phyloP scores from a whole-genome alignment of 2,888 invertebrate species.

The Stenoptilia bipunctidactyla region DNA sequence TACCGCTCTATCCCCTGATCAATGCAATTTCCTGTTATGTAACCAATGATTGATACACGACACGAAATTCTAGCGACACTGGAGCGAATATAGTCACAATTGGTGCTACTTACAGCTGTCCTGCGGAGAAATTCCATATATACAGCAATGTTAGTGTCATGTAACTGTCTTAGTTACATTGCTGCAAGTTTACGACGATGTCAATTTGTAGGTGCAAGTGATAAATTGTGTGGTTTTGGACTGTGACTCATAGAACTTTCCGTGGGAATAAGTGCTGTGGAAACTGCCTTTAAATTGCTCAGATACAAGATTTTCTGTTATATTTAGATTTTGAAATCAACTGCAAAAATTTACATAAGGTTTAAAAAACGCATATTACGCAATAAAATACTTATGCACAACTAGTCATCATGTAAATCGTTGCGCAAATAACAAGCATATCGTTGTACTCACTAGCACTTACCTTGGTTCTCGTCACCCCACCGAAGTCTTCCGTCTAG shows the following conservation, averaged over 20 bases:
- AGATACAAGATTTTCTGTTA: too few relatives aligned
- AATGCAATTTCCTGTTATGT: conserved; percentile 7
- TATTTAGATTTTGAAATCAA: too few relatives aligned
- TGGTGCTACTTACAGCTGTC: conserved; percentile 26
- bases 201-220: conserved; percentile 16
- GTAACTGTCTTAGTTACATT: conserved; percentile 41
- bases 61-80: neutral
- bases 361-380: too few relatives aligned
- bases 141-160: conserved; percentile 44
- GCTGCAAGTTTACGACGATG: conserved; percentile 37
- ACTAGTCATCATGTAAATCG: too few relatives aligned
- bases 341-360: too few relatives aligned
- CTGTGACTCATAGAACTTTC: neutral
- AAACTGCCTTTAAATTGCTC: neutral
- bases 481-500: conserved; percentile 11
- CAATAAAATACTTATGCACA: too few relatives aligned
- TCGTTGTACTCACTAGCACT: too few relatives aligned
- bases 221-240: neutral
- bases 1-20: too few relatives aligned
- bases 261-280: too few relatives aligned
- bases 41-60: conserved; percentile 12
- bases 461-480: neutral
- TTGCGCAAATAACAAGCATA: too few relatives aligned
- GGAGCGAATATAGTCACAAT: conserved; percentile 17
- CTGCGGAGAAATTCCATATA: conserved; percentile 44